phyloP scores from a whole-genome alignment of 2,888 invertebrate genomes.

The Dusona sp. region DNA sequence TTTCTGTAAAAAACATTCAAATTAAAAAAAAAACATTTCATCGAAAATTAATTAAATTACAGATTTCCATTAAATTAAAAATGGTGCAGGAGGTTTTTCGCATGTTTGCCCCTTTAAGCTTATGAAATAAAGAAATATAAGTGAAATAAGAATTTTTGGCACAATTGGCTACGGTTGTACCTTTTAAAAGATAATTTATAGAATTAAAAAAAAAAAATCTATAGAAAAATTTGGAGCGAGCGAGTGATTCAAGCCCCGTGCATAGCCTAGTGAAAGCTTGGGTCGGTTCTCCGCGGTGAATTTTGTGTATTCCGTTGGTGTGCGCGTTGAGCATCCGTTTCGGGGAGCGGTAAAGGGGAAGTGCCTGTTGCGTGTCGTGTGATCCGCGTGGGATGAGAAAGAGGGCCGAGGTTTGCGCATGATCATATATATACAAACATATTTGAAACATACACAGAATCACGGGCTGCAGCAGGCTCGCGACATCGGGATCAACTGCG shows the following conservation, averaged over 20 bases:
- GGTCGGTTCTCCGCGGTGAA: neutral
- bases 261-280: neutral
- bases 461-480: slow-evolving; percentile 14
- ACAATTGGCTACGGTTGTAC: no score
- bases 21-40: no score
- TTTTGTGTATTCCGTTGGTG: slow-evolving; percentile 9
- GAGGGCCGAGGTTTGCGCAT: slow-evolving; percentile 38
- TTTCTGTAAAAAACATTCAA: no score
- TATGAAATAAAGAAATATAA: no score
- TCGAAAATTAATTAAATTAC: no score
- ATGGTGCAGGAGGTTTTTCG: no score
- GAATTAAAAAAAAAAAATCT: neutral
- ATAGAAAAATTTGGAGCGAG: neutral
- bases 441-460: neutral
- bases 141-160: no score
- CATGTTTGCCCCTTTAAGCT: no score
- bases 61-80: no score
- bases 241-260: neutral
- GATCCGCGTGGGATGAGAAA: slow-evolving; percentile 56
- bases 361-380: slow-evolving; percentile 63
- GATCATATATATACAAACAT: slow-evolving; percentile 26
- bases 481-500: slow-evolving; percentile 32
- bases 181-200: no score
- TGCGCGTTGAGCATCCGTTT: slow-evolving; percentile 23
- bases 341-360: slow-evolving; percentile 4